Base-by-base conservation (phyloP, 2,888 invertebrate genomes). In the Siphonodentalium dalli region DNA sequence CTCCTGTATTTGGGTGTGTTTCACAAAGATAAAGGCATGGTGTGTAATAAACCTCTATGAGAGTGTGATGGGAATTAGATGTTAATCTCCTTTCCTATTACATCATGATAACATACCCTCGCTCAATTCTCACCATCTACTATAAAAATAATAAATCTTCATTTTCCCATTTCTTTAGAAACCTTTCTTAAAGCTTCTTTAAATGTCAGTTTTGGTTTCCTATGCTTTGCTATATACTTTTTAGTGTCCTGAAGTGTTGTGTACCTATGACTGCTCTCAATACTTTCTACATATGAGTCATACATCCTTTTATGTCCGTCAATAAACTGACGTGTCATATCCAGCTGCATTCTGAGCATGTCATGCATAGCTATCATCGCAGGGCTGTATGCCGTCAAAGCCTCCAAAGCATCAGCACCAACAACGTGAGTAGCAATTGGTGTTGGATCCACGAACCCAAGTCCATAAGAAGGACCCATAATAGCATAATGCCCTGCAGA, bases 351-450 rank as follows among this genome's bases (percentile, higher is more conserved):
- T 50, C 66, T 73, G 45, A 75, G 55, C 71, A 75, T 72, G 39
- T 74, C 74, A 39, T 75, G 73, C 7, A 76, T 59, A 5, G 73
- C 74, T 31, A 73, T 39, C 63, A 74, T 68, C 29, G 68, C 65
- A 5, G 75, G 71, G 49, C 62, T 72, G 63, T 72, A 75, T 0
- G 69, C 63, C 39, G 73, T 75, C 69, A 72, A 63, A 7, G 67
- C 70, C 66, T 78, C 76, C 7, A 79, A 56, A 35, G 77, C 68
- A 50, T 78, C 78, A 28, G 78, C 68, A 50, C 69, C 72, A 45
- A 79, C 73, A 11, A 73, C 72, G 52, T 74, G 74, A n/a, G 76
- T 68, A 21, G 77, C 77, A 20, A 79, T 71, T 2, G 75, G 75
- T 15, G 75, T 70, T 3, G 79, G 77, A 44, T 79, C 77, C 20